Conservation (phyloP, 1,140 invertebrate species). For the Muscidifurax raptorellus region DNA sequence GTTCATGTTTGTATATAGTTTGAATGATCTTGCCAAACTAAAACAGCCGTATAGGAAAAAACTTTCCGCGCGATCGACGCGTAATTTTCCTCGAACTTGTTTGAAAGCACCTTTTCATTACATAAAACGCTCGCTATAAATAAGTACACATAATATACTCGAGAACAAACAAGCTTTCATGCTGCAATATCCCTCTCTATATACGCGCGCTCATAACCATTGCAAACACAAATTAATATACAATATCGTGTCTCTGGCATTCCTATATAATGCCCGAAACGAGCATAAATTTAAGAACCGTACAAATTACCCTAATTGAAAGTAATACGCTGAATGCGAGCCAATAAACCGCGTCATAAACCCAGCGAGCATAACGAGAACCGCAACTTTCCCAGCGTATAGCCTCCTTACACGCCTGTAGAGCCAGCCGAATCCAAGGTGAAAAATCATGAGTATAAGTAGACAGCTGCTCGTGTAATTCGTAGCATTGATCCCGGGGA, state of each 20-base stretch:
- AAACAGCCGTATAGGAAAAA: neutral
- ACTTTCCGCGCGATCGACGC: neutral
- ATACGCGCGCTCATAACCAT: no score
- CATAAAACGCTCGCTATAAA: no score
- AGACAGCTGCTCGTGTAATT: constrained; percentile 17
- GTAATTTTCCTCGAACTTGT: neutral
- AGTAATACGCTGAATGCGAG: neutral
- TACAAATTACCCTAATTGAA: neutral
- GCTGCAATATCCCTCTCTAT: no score
- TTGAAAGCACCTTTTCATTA: neutral
- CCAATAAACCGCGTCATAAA: neutral
- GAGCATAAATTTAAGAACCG: no score
- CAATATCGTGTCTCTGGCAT: no score
- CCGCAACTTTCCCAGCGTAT: neutral
- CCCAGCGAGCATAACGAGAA: no score
- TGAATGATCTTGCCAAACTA: neutral
- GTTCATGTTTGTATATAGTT: neutral
- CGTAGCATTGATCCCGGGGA: constrained; percentile 12
- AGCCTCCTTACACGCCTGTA: neutral
- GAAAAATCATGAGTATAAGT: neutral
- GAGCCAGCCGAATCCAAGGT: neutral
- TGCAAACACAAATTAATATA: no score
- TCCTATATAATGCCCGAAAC: no score
- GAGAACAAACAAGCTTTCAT: no score
- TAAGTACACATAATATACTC: no score